A percentile compares a stretch with the other conserved stretches of the same genome.
Evolutionary conservation across 2,113 vertebrate genomes (phyloP).

Genomic region (Symphodus melops): DNA sequence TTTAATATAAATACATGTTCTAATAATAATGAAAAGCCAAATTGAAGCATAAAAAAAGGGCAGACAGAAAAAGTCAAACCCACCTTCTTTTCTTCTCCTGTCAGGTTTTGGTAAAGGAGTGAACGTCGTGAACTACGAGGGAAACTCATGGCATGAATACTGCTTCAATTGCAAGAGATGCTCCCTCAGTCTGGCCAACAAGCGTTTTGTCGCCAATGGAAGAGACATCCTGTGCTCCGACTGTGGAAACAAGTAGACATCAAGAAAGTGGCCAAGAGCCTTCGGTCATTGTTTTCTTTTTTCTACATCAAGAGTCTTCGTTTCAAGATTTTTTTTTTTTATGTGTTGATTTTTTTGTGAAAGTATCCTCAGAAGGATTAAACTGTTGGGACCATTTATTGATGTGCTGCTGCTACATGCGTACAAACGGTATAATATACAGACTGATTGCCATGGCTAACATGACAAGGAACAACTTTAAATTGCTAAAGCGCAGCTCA

Average conservation of each 20-base stretch:
- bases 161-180: slow-evolving; percentile 98
- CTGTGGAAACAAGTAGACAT: slow-evolving; percentile 90
- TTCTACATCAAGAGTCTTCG: not conserved
- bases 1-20: no score
- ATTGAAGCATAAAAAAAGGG: no score
- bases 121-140: slow-evolving; percentile 95
- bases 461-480: no score
- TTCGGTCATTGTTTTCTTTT: not conserved
- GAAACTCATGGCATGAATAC: slow-evolving; percentile 95
- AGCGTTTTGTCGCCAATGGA: slow-evolving; percentile 89
- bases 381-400: not conserved
- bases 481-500: no score
- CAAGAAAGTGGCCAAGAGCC: not conserved
- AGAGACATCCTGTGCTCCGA: slow-evolving; percentile 91
- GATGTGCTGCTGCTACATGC: not conserved
- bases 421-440: not conserved
- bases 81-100: slow-evolving; percentile 13
- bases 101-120: slow-evolving; percentile 92
- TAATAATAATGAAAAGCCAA: no score
- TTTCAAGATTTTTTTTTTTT: slow-evolving; percentile 21
- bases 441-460: not conserved
- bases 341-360: not conserved
- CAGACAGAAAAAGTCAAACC: no score
- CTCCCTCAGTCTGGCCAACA: slow-evolving; percentile 91
- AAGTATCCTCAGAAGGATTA: not conserved